phyloP scores from a whole-genome alignment of 2,888 invertebrate genomes.

The Lasioglossum figueresi region DNA sequence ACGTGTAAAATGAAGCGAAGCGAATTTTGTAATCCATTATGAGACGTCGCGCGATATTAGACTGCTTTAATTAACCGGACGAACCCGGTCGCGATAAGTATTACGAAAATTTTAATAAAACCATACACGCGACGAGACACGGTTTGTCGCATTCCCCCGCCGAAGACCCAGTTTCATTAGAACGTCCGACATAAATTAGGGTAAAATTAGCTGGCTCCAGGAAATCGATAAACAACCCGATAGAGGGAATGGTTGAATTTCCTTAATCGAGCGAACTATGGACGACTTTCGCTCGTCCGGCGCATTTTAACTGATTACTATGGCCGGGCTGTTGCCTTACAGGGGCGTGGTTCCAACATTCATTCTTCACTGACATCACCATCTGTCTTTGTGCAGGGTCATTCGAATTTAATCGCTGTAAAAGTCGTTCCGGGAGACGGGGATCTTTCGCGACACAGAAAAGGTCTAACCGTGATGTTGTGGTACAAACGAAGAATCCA shows the following conservation, averaged over 20 bases:
- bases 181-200: conserved; percentile 32
- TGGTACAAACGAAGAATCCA: no score
- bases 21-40: not conserved
- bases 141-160: not conserved
- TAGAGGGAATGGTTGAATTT: conserved; percentile 38
- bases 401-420: conserved; percentile 4
- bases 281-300: conserved; percentile 38
- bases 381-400: conserved; percentile 57
- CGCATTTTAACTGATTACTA: conserved; percentile 61
- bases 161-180: conserved; percentile 30
- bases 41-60: conserved; percentile 11
- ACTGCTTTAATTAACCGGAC: conserved; percentile 25
- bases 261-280: conserved; percentile 47
- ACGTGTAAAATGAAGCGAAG: conserved; percentile 2
- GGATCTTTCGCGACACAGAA: not conserved
- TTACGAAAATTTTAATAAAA: conserved; percentile 37
- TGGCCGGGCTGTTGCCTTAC: conserved; percentile 24
- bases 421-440: not conserved
- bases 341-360: conserved; percentile 61
- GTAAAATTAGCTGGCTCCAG: conserved; percentile 23
- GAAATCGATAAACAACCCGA: conserved; percentile 47
- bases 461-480: not conserved
- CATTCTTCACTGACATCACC: conserved; percentile 40
- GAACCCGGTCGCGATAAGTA: not conserved
- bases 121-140: not conserved